Conservation (phyloP, 1,140 invertebrate genomes). For the Drosophila eugracilis region DNA sequence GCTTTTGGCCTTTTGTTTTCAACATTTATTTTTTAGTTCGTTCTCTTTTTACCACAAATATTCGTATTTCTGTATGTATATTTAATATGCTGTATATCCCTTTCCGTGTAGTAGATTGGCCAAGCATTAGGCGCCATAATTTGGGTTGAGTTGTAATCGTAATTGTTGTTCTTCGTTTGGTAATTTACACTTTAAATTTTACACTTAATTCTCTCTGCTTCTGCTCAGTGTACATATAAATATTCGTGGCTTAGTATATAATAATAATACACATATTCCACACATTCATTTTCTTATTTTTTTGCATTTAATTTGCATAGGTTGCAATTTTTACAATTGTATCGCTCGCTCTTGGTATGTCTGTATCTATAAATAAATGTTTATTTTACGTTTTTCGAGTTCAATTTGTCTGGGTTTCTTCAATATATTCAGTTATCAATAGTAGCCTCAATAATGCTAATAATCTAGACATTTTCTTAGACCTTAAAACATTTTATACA, state of each 20-base stretch:
- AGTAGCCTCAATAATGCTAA: constrained; percentile 59
- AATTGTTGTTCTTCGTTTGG: constrained; percentile 34
- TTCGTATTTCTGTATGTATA: constrained; percentile 72
- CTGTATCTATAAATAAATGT: constrained; percentile 79
- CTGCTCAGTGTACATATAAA: constrained; percentile 58
- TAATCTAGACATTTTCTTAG: constrained; percentile 62
- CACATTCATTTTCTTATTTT: constrained; percentile 19
- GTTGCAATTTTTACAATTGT: constrained; percentile 60
- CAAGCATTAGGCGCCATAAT: constrained; percentile 74
- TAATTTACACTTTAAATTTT: constrained; percentile 43
- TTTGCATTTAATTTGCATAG: constrained; percentile 57
- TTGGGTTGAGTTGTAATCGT: constrained; percentile 61
- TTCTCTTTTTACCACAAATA: constrained; percentile 81
- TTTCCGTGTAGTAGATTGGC: constrained; percentile 68
- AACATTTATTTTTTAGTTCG: constrained; percentile 78
- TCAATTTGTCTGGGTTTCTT: constrained; percentile 17
- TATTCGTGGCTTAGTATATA: constrained; percentile 69
- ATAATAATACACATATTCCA: constrained; percentile 58
- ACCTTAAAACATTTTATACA: constrained; percentile 67
- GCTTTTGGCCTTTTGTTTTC: constrained; percentile 59
- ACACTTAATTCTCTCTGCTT: constrained; percentile 35
- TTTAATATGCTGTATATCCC: constrained; percentile 63
- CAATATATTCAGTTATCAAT: constrained; percentile 29
- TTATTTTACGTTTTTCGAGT: constrained; percentile 20
- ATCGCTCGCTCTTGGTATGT: constrained; percentile 67